Base-by-base conservation (phyloP, 1,140 invertebrate species). In the Ips nitidus region DNA sequence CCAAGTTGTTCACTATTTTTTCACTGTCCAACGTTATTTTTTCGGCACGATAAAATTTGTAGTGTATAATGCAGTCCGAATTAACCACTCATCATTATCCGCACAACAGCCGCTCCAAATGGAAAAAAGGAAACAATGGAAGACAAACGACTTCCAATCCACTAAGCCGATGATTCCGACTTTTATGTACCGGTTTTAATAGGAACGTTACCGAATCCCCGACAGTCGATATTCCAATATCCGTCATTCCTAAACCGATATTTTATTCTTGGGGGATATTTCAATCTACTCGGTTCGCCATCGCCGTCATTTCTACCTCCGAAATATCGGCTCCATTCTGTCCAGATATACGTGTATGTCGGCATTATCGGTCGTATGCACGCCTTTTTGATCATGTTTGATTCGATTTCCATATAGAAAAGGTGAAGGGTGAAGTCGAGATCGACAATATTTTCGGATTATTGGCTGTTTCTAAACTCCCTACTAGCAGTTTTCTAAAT, bases 251-350 rank as follows among this genome's bases (percentile, higher is more conserved):
- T 37, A 64, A 53, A 64, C 47, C 61, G 47, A 64, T 64, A 64
- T 64, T 64, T 64, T 64, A 64, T 64, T 64, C 41, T 7, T 36
- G 38, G 41, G 47, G 47, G 52, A 64, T 64, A 52, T 64, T 64
- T 64, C 61, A 64, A 64, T 64, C 61, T 64, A 64, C 61, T 43
- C 42, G 8, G 22, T 61, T 41, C 43, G 59, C 41, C 42, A 41
- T 22, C 22, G 43, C 37, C 39, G 53, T 52, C 47, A 64, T 64
- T 64, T 64, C 53, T 64, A 42, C 61, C 38, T 64, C 41, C 39
- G 45, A 64, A 64, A 64, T 64, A 64, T 64, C 50, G 52, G 36
- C 61, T 64, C 61, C 61, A 64, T 53, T 64, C 47, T 52, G 50
- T 36, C 50, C 61, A 64, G 47, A 64, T 53, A 52, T 52, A 64